Evolutionary conservation across 2,888 invertebrate species (phyloP), one percentile per base, ranked within the genome.

Genomic region (Lithosia quadra): DNA sequence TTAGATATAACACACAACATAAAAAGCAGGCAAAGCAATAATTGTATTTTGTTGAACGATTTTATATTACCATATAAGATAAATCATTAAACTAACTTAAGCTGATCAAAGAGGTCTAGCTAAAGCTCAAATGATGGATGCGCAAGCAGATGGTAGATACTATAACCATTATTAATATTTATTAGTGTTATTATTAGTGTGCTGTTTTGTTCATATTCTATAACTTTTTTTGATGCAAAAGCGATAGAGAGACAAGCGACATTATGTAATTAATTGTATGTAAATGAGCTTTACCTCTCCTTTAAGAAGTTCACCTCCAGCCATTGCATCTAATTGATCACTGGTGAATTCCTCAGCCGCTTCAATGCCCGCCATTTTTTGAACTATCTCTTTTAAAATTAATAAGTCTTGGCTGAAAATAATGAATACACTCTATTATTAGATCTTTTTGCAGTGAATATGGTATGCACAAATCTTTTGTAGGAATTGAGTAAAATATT

Each of bases 291-390:
- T 56, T 73, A 98, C 99, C 96, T 99, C 99, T 83, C 98, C 98
- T 86, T 98, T 97, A 4, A 99, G 95, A 63, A 99, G 93, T 92
- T 99, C 99, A 0, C 99, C 99, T 11, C 99, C 99, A 67, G 98
- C 97, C 97, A 99, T 98, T 0, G 99, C 99, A 86, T 99, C 98
- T 67, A 99, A 92, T 88, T 99, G 99, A 85, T 99, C 99, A 28
- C 97, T 96, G 0, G 99, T 99, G 96, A 99, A 97, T 92, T 99
- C 99, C 89, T 99, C 99, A 0, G 98, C 97, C 0, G 99, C 97
- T 93, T 99, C 99, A 67, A 99, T 98, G 1, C 99, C 99, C 0
- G 99, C 98, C 99, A 99, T 99, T 95, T 99, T 99, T 93, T 99
- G 99, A 58, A 99, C 98, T 78, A 99, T 98, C 95, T 99, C 99